Evolutionary conservation across 2,888 invertebrate genomes (phyloP).

Genomic region (Scelioninae gen. 2): DNA sequence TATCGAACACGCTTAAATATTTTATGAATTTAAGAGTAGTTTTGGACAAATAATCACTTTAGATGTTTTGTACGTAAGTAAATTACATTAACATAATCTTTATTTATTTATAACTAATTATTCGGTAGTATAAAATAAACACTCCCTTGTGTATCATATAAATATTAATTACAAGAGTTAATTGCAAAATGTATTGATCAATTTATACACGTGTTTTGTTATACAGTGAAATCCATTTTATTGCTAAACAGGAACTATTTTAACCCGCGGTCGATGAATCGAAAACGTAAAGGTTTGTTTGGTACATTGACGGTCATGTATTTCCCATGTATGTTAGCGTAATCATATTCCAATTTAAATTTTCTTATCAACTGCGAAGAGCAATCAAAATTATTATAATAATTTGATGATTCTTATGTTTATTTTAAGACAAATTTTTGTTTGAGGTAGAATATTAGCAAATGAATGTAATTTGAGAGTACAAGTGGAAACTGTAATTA

Average conservation of each 20-base stretch:
- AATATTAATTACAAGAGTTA: background rate
- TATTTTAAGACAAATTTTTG: too few species aligned
- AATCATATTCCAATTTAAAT: slow-evolving; percentile 82
- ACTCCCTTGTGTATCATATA: too few species aligned
- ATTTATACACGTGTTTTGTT: background rate
- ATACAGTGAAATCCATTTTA: background rate
- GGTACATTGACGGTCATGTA: slow-evolving; percentile 79
- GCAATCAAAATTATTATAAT: too few species aligned
- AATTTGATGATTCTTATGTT: too few species aligned
- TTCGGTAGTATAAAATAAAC: too few species aligned
- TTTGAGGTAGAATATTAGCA: too few species aligned
- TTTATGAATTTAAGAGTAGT: slow-evolving; percentile 39
- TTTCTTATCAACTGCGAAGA: slow-evolving; percentile 77
- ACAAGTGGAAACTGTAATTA: too few species aligned
- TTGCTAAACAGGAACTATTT: background rate
- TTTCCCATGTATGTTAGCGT: slow-evolving; percentile 80
- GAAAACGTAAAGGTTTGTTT: slow-evolving; percentile 79
- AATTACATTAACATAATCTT: too few species aligned
- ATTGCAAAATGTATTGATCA: background rate
- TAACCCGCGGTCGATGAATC: slow-evolving; percentile 76
- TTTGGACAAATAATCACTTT: slow-evolving; percentile 9
- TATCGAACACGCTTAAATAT: slow-evolving; percentile 19
- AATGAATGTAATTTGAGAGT: too few species aligned
- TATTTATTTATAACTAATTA: too few species aligned
- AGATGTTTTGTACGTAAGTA: too few species aligned